Percentiles rank a stretch among this genome's conserved stretches.
Evolutionary conservation across 2,888 invertebrate genomes (phyloP).

Genomic region (Alviniconcha strummeri): DNA sequence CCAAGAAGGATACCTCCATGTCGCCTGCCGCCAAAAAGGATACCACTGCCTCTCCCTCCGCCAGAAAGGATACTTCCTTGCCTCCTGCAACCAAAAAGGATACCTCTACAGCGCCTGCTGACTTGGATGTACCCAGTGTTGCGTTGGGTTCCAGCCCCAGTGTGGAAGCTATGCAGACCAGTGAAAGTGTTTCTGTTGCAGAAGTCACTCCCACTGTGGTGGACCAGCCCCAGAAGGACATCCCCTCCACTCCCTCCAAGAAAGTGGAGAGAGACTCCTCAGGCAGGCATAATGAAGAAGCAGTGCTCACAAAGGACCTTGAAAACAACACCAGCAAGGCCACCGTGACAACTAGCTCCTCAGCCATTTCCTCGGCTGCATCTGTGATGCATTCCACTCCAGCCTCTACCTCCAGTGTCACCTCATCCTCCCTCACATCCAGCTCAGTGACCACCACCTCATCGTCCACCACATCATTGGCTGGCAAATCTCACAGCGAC

Average conservation of each 20-base stretch:
- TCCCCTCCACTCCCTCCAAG: neutral
- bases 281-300: too few relatives aligned
- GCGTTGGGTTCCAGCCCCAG: neutral
- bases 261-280: neutral
- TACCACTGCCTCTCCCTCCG: neutral
- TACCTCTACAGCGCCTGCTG: neutral
- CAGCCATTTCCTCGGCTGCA: neutral
- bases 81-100: slow-evolving; percentile 9
- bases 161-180: neutral
- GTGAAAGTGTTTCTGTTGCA: neutral
- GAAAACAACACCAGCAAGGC: neutral
- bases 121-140: neutral
- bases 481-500: slow-evolving; percentile 14
- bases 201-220: neutral
- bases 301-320: neutral
- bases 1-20: neutral
- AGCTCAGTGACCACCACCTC: slow-evolving; percentile 9
- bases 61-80: neutral
- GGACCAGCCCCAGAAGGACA: slow-evolving; percentile 12
- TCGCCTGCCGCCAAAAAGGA: neutral
- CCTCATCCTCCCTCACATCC: neutral
- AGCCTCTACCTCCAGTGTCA: slow-evolving; percentile 14
- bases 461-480: neutral
- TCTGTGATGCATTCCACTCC: slow-evolving; percentile 26
- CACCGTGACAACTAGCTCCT: neutral